These are phyloP conservation scores for Triplophysa yarkandensis DNA, from an alignment of 2,797 vertebrate genomes.

Conservation along the genomic window DNA sequence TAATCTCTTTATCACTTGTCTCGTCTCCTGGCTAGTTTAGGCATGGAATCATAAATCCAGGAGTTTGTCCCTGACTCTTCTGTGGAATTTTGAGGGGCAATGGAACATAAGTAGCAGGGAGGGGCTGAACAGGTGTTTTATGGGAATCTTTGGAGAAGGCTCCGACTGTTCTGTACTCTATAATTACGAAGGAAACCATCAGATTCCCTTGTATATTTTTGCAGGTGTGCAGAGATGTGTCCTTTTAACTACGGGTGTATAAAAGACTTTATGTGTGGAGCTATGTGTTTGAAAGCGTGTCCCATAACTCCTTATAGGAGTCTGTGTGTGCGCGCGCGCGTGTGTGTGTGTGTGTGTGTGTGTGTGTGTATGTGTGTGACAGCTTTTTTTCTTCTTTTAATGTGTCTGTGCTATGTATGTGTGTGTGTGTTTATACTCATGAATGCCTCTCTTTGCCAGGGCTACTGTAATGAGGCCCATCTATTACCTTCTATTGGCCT, in stretches of 20 bases:
- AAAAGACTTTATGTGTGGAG: constrained; percentile 59
- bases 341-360: constrained; percentile 25
- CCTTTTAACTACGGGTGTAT: constrained; percentile 63
- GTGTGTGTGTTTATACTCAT: constrained; percentile 52
- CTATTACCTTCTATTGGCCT: constrained; percentile 60
- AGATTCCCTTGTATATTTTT: constrained; percentile 78
- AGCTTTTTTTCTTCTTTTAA: constrained; percentile 44
- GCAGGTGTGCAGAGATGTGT: constrained; percentile 72
- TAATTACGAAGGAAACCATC: constrained; percentile 80
- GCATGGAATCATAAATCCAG: constrained; percentile 67
- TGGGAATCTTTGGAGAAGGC: constrained; percentile 54
- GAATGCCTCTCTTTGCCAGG: constrained; percentile 58
- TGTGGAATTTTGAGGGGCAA: constrained; percentile 73
- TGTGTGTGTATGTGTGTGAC: constrained; percentile 45
- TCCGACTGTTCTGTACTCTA: constrained; percentile 63
- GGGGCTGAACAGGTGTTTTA: constrained; percentile 74
- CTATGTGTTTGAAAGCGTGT: constrained; percentile 37
- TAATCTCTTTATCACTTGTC: too few relatives aligned
- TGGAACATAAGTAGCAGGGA: constrained; percentile 69
- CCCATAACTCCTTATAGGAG: constrained; percentile 49
- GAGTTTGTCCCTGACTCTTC: constrained; percentile 71
- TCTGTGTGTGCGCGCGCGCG: constrained; percentile 45
- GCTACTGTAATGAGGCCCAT: constrained; percentile 60
- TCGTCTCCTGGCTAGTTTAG: constrained; percentile 44
- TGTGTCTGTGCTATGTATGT: constrained; percentile 30